Evolutionary conservation across 2,113 vertebrate genomes (phyloP), one percentile per base, ranked within the genome.

Genomic region (Hepsetus odoe): DNA sequence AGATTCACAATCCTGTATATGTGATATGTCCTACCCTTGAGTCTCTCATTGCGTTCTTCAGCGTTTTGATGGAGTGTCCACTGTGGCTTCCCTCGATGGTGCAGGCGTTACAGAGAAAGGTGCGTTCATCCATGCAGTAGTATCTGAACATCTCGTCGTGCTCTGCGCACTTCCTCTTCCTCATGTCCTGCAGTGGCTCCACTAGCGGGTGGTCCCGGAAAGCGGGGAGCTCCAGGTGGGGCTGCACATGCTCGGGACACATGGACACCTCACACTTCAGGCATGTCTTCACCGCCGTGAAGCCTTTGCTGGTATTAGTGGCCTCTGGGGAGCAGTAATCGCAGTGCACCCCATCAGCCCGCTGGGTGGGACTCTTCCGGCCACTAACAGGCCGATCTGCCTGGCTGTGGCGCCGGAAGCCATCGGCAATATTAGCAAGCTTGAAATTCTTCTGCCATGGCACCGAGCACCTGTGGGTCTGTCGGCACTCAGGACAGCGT

Each of bases 211-310:
- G 93, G n/a, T 90, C 87, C 0, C 87, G 82, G 68, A 93, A 93
- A 0, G 89, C 90, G 0, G 88, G 90, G 24, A 92, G 84, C 24
- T 92, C 90, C 80, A 92, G 84, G 64, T 94, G 92, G 9, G 90
- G 90, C 79, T 83, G 86, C 0, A 92, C 70, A 16, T 94, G 93
- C 72, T 90, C 86, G 67, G 81, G 72, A 51, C 92, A 93, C 92
- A 94, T 92, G 0, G 92, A 93, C 76, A 93, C 91, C 84, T 94
- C 92, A 0, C 93, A 94, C 71, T 92, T 92, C 64, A 93, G 87
- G 42, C 92, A 94, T 7, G 89, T 93, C 81, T 90, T 93, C 7
- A 93, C 85, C 0, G 92, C 93, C 28, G 3, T 66, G 40, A 2
- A 81, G 44, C 20, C 26, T 35, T 7, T 76, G 78, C 7, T 28